Base-by-base conservation (phyloP, 2,888 invertebrate species). In the Cataglyphis cursor region DNA sequence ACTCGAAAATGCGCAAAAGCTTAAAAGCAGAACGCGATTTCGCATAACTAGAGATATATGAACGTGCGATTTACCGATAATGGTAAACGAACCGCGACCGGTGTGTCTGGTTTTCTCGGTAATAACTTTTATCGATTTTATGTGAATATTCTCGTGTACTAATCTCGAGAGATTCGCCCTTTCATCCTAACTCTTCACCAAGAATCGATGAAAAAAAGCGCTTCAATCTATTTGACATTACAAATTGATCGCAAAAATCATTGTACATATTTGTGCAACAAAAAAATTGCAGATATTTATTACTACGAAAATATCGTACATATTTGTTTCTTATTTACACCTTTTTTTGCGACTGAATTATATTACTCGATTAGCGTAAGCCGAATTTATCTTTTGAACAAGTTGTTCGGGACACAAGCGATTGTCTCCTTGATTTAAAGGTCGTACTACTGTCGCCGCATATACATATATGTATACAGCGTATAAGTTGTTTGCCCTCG, bases 401-500 rank as follows among this genome's bases (percentile, higher is more conserved):
- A 44, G 31, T 15, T 44, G 72, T 31, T 70, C 57, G 18, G 15
- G 59, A 73, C 59, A 31, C 44, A 24, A 80, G 59, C 12, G 72
- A 73, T 44, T 35, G 74, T 73, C 59, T 24, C 28, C 44, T 59
- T 59, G 59, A 73, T 80, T 80, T 80, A 73, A 73, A 72, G 44
- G 35, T 5, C 18, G 15, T 12, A 9, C 35, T 73, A 24, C 21
- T 61, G 73, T 31, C 59, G 28, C 18, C 15, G 51, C 44, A n/a
- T 41, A 41, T 41, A 38, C n/a, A 73, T 24, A 59, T 38, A 41
- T 41, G n/a, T 44, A 74, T 24, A 74, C 31, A 15, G 21, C 73
- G 57, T 28, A 72, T 72, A 59, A 72, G 72, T 72, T 80, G 78
- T 73, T 80, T 59, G 74, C 78, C 44, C 78, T 78, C 74, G 24